A percentile compares a stretch with the other conserved stretches of the same genome.
phyloP scores from a whole-genome alignment of 2,888 invertebrate genomes.

The Pheosia tremula region DNA sequence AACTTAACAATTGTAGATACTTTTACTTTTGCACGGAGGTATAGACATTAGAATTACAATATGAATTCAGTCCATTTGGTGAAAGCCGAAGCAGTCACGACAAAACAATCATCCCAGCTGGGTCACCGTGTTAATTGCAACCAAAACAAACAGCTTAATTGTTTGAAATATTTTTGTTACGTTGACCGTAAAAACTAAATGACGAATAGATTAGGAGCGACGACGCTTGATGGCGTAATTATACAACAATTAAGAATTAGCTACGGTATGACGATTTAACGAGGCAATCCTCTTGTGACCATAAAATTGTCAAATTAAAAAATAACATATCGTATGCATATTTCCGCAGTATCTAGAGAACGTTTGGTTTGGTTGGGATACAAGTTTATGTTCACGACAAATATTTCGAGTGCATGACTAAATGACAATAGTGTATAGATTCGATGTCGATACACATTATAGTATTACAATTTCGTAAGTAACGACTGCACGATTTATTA shows the following conservation, averaged over 20 bases:
- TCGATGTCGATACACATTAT: constrained; percentile 23
- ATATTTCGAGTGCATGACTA: constrained; percentile 18
- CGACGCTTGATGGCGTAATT: constrained; percentile 10
- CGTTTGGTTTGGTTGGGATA: too few species aligned
- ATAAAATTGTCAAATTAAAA: neutral
- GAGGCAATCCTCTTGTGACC: neutral
- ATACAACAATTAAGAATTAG: constrained; percentile 4
- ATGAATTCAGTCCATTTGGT: neutral
- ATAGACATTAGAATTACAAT: too few species aligned
- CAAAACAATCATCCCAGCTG: constrained; percentile 42
- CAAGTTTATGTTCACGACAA: neutral
- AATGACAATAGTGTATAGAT: constrained; percentile 11
- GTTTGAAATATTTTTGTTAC: constrained; percentile 44
- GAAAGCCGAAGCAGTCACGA: constrained; percentile 19
- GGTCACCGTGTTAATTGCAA: constrained; percentile 55
- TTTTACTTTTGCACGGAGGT: too few species aligned
- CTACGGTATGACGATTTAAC: constrained; percentile 6
- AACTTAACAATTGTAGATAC: too few species aligned
- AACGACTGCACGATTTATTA: constrained; percentile 40
- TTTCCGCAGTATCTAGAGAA: too few species aligned
- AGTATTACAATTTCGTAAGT: constrained; percentile 34
- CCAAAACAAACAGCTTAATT: constrained; percentile 53
- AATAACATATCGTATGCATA: neutral
- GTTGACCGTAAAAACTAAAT: constrained; percentile 25
- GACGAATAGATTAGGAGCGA: constrained; percentile 7